Base-by-base conservation (phyloP, 2,797 vertebrate genomes). In the Brachymystax lenok region DNA sequence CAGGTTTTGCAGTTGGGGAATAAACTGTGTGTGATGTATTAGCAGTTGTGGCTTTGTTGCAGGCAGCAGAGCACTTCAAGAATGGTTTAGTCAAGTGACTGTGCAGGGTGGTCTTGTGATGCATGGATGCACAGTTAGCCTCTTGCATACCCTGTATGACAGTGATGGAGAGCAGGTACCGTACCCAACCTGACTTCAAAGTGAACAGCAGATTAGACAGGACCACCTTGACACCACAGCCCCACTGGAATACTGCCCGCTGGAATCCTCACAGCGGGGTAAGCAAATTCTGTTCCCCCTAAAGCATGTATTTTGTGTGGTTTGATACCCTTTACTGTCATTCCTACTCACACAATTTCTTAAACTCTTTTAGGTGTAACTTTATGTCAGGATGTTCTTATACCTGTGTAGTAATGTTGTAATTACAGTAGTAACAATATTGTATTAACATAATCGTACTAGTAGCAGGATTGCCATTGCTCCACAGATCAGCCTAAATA, bases 91-190 rank as follows among this genome's bases (percentile, higher is more conserved):
- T 12, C 2, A 3, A 54, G 50, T 27, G 33, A 27, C 33, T 12
- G n/a, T n/a, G 70, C 16, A 5, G 27, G 50, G 74, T 72, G 74
- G 78, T 74, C 72, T 59, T 35, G 69, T 56, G 74, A 80, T 69
- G 77, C 71, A 74, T 71, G 24, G 63, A 74, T 63, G 17, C 64
- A 70, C 76, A 33, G 70, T 56, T 54, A 33, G 14, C 56, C 64
- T 75, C 64, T 19, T 74, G 61, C 75, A 79, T 67, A 74, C 74
- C 51, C 69, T 64, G 71, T 52, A 7, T 77, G 79, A 85, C 83
- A 80, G 69, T 82, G 80, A 82, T 77, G 75, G 81, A 84, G 79
- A 78, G 75, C 70, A 56, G 74, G 69, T 79, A 54, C 67, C 71
- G 69, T 71, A 51, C 14, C 50, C 74, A 24, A 74, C 77, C 74